A percentile compares a stretch with the other conserved stretches of the same genome.
Conservation (phyloP, 2,113 vertebrate genomes). For the Mola mola region DNA sequence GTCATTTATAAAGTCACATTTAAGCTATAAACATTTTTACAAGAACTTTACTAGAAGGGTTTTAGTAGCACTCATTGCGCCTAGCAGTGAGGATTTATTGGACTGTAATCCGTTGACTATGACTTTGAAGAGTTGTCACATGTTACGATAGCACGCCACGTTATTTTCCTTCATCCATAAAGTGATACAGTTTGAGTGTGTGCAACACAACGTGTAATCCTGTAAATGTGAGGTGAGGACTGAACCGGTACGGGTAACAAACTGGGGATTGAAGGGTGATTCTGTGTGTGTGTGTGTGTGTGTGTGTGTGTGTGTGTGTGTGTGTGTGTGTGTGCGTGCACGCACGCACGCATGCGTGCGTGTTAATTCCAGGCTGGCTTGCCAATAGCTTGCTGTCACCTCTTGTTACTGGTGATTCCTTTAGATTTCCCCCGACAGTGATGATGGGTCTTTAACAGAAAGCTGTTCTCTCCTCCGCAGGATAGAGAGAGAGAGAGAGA, state of each 20-base stretch:
- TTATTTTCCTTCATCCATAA: too few species aligned
- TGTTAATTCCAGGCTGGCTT: conserved; percentile 74
- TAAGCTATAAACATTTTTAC: not conserved
- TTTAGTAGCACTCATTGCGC: not conserved
- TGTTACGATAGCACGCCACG: not conserved
- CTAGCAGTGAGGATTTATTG: not conserved
- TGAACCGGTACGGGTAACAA: not conserved
- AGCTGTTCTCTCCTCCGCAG: conserved; percentile 59
- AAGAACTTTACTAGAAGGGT: not conserved
- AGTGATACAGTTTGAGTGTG: not conserved
- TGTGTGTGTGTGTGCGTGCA: conserved; percentile 21
- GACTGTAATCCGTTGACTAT: conserved; percentile 1
- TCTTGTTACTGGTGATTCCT: conserved; percentile 83
- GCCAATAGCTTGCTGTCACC: conserved; percentile 77
- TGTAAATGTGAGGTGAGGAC: conserved; percentile 15
- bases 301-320: conserved; percentile 25
- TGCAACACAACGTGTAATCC: conserved; percentile 15
- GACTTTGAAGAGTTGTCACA: conserved; percentile 4
- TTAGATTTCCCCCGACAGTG: conserved; percentile 80
- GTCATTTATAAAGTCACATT: not conserved
- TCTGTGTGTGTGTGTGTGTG: conserved; percentile 14
- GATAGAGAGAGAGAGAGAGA: conserved; percentile 46
- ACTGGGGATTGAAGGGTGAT: conserved; percentile 47
- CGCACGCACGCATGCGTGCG: conserved; percentile 19
- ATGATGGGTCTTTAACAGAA: conserved; percentile 73